Evolutionary conservation across 2,797 vertebrate species (phyloP), one percentile per base, ranked within the genome.

Genomic region (Alca torda): DNA sequence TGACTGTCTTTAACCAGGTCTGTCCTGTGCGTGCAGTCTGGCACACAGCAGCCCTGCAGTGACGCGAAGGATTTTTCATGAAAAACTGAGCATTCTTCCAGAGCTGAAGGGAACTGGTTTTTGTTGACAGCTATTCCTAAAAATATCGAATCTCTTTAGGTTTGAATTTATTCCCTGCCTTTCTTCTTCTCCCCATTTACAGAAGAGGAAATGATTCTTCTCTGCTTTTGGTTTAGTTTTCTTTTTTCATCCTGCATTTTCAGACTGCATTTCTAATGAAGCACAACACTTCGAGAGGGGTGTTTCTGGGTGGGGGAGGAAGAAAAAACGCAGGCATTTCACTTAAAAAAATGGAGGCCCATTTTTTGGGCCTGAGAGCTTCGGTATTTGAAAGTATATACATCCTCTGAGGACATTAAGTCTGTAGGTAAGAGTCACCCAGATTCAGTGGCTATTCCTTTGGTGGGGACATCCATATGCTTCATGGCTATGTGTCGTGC

Each of bases 311-410:
- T 50, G 18, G 20, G 4, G 1, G 1, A 50, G 8, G 13, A 64
- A 88, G 35, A 3, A 74, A 88, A 67, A 48, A 3, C 0, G 0
- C 7, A 12, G 23, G 24, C 50, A 3, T 74, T 87, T 59, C 12
- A 48, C 41, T 73, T 65, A 48, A 15, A 35, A 79, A 76, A 78
- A 37, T 13, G 8, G 30, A 87, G 35, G 10, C 21, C 41, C 1
- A 0, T 39, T 57, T 18, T 86, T 45, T 19, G 45, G 45, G 45
- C 9, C 79, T 90, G 24, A 84, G 69, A 86, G 33, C 11, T 84
- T 25, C 65, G 45, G 30, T 63, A 28, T 17, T 57, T 51, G 77
- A 87, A 72, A 3, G 1, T 16, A 57, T 18, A 10, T 54, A 37
- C 16, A 28, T 61, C 41, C 23, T 68, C 20, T 12, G 15, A 30